Conservation (phyloP, 2,888 invertebrate species). For the Kuschelorhynchus macadamiae region DNA sequence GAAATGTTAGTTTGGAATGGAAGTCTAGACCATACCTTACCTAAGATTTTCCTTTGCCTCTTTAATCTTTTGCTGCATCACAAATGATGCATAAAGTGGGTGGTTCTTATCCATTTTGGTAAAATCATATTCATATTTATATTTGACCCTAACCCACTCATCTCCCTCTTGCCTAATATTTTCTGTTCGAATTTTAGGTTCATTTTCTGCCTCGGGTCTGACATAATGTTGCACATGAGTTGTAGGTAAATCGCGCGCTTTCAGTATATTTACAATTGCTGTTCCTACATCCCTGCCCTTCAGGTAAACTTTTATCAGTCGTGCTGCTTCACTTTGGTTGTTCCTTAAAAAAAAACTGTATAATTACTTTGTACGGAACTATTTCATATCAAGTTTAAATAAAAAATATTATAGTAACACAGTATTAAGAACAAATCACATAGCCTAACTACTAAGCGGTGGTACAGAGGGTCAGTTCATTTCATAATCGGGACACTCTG, state of each 20-base stretch:
- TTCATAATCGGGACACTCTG: too few species aligned
- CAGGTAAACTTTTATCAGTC: slow-evolving; percentile 81
- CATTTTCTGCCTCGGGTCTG: slow-evolving; percentile 1
- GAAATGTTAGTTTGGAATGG: too few species aligned
- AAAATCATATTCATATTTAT: slow-evolving; percentile 62
- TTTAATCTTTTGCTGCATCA: slow-evolving; percentile 70
- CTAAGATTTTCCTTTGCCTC: slow-evolving; percentile 64
- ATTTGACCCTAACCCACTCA: slow-evolving; percentile 45
- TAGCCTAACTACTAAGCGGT: too few species aligned
- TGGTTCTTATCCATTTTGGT: slow-evolving; percentile 69
- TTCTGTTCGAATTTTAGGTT: slow-evolving; percentile 16
- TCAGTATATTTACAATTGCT: slow-evolving; percentile 82
- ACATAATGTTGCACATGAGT: slow-evolving; percentile 79
- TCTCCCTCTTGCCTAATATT: slow-evolving; percentile 38
- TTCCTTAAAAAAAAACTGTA: slow-evolving; percentile 57
- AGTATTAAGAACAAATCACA: too few species aligned
- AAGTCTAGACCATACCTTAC: slow-evolving; percentile 10
- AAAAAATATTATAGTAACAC: too few species aligned
- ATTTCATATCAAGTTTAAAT: too few species aligned
- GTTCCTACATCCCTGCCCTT: slow-evolving; percentile 79
- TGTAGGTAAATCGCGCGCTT: slow-evolving; percentile 88
- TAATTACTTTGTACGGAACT: too few species aligned
- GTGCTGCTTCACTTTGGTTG: slow-evolving; percentile 73
- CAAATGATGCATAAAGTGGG: slow-evolving; percentile 70
- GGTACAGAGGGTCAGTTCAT: too few species aligned